Base-by-base conservation (phyloP, 2,113 vertebrate species). In the Hiodon tergisus region DNA sequence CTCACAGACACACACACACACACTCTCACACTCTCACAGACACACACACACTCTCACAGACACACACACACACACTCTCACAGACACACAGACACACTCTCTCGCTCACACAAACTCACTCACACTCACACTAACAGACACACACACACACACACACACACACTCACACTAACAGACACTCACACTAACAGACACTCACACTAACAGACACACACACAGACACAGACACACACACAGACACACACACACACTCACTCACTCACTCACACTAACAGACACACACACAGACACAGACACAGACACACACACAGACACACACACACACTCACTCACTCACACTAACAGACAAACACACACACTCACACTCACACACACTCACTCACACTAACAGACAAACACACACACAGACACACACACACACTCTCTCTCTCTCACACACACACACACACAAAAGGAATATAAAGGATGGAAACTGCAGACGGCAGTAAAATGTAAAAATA, bases 401-500 rank as follows among this genome's bases (percentile, higher is more conserved):
- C 5, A 5, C 31, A 11, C 54, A 17, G 4, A 50, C n/a, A 50
- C n/a, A 71, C 3, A 48, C 16, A 55, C 55, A 71, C 54, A 60
- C 55, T 31, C 31, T 31, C 31, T 31, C 31, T n/a, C 5, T 14
- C 10, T 48, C n/a, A 71, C 31, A 71, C 6, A 2, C 13, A 46
- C n/a, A 48, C 31, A 46, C 50, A 31, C 17, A n/a, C 13, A 9
- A 1, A 71, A 74, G 3, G 16, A 57, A 31, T 6, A 70, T 10
- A 55, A 9, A 46, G 16, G 68, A 62, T 47, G 16, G 72, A 47
- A 75, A 69, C 55, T 55, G 11, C 58, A 50, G 60, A 51, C 67
- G 53, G 66, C 67, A 16, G 60, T 67, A 74, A 67, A 75, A 60
- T 46, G 60, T 67, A 74, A 67, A 75, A 60, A 74, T 58, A 62